Evolutionary conservation across 2,888 invertebrate species (phyloP), one percentile per base, ranked within the genome.

Genomic region (Horisme vitalbata): DNA sequence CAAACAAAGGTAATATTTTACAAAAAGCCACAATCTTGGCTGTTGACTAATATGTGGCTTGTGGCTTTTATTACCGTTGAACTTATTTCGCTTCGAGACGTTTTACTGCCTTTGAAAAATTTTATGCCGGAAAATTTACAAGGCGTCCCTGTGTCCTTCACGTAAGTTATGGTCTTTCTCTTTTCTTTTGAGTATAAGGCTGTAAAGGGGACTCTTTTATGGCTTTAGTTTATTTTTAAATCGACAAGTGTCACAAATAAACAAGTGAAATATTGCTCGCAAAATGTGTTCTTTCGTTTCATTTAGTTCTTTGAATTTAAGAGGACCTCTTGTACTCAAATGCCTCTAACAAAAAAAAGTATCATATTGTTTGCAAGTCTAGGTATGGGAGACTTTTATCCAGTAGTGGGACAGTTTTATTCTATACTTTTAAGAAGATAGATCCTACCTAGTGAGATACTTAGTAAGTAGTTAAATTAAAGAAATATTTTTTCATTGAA

Each of bases 131-230:
- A 63, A 71, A 63, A 73, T 74, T 75, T 74, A 79, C 72, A 71
- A 65, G 72, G 65, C 57, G 60, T 67, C 68, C 57, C 30, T 36
- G 38, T 65, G 68, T 68, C 67, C 63, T 57, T 68, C 66, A 59
- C 59, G 62, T 71, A 71, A 78, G 66, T 71, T 66, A 63, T 61
- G 67, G 65, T 71, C 68, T 69, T 67, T 65, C 59, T 65, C 64
- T 59, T 57, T 63, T 60, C 57, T 47, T 71, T 71, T 63, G 57
- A 49, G 68, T 63, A 65, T 54, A 18, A 8, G 65, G 67, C 52
- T 68, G 61, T 81, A 74, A 78, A 75, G 39, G 27, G 45, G 41
- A 51, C 41, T 46, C 56, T 69, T 80, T 79, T 77, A 75, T 71
- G 50, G 65, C 56, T 57, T 43, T 43, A 55, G 43, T 55, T 61